Evolutionary conservation across 1,140 invertebrate species (phyloP).

Genomic region (Drosophila grimshawi): DNA sequence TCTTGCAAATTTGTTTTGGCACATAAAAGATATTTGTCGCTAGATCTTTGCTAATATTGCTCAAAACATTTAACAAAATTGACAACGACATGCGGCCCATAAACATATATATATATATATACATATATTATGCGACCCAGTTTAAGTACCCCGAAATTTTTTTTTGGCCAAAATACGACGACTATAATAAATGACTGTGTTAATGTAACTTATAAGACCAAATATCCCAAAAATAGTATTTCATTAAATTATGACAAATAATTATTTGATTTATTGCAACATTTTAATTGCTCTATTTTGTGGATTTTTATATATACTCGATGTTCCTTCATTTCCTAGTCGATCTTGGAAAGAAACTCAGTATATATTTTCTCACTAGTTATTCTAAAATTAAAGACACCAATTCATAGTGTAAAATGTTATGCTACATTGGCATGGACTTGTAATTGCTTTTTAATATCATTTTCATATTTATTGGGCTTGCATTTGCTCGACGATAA

Average conservation of each 20-base stretch:
- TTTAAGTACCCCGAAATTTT: conserved; percentile 33
- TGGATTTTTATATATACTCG: background rate
- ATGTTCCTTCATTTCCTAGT: background rate
- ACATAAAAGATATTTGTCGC: conserved; percentile 65
- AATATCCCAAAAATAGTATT: background rate
- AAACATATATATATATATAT: conserved; percentile 9
- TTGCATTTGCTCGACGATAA: conserved; percentile 22
- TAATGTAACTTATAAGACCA: background rate
- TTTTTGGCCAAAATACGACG: background rate
- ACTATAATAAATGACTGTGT: background rate
- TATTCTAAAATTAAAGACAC: conserved; percentile 5
- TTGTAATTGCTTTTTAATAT: conserved; percentile 55
- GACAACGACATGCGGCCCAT: conserved; percentile 57
- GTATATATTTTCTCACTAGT: conserved; percentile 1
- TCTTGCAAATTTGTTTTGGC: conserved; percentile 61
- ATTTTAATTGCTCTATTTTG: background rate
- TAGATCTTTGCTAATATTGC: conserved; percentile 59
- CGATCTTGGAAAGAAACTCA: background rate
- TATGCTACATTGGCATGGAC: conserved; percentile 25
- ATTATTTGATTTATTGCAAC: background rate
- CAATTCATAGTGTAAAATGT: conserved; percentile 16
- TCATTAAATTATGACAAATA: background rate
- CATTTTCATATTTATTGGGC: conserved; percentile 37
- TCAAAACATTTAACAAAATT: conserved; percentile 75
- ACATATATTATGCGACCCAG: conserved; percentile 40